Evolutionary conservation across 2,113 vertebrate genomes (phyloP).

Genomic region (Corythaeola cristata): DNA sequence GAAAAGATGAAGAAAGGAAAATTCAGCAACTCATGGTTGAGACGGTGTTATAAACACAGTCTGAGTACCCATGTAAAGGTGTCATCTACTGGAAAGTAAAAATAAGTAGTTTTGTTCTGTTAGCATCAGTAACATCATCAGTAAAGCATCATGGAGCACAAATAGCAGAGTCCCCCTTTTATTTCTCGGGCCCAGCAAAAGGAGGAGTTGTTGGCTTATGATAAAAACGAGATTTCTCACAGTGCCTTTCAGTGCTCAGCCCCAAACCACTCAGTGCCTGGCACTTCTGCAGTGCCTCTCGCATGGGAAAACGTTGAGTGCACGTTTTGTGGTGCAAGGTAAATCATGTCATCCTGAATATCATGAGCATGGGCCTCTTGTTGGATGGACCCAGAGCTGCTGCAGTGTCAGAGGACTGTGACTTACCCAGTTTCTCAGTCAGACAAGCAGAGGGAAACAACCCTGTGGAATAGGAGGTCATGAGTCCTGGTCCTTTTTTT

Average conservation of each 20-base stretch:
- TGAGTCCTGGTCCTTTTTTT: background rate
- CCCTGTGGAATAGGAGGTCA: background rate
- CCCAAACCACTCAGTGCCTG: background rate
- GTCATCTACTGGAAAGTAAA: background rate
- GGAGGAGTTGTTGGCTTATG: background rate
- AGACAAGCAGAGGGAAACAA: background rate
- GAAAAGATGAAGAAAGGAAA: background rate
- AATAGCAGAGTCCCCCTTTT: background rate
- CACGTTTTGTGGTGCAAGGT: background rate
- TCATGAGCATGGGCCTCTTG: accelerated
- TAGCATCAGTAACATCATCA: background rate
- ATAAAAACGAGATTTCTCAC: background rate
- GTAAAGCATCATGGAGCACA: background rate
- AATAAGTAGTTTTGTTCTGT: background rate
- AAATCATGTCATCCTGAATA: background rate
- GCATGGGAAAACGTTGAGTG: background rate
- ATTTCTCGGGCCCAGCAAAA: background rate
- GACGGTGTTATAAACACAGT: background rate
- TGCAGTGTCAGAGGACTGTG: background rate
- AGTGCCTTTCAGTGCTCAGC: background rate
- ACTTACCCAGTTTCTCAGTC: background rate
- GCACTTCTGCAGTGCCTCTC: background rate
- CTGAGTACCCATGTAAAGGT: background rate
- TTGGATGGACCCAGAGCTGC: background rate
- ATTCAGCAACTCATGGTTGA: background rate